phyloP scores from a whole-genome alignment of 2,797 vertebrate genomes.

The Toxotes lorentzi region DNA sequence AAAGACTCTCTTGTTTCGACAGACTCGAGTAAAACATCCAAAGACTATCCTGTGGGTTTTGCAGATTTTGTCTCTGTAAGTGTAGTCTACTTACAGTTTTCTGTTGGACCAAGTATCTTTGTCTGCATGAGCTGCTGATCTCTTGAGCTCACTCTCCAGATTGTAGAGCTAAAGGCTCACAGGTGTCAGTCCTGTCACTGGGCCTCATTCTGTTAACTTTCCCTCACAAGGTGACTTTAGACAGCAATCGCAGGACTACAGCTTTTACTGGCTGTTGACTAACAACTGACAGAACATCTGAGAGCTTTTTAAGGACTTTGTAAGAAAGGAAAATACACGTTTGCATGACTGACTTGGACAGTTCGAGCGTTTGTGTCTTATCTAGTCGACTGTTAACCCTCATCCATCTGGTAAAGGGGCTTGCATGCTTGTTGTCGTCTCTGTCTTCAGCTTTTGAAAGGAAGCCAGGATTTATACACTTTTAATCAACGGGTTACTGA shows the following conservation, averaged over 20 bases:
- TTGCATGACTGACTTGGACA: conserved; percentile 53
- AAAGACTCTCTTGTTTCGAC: conserved; percentile 88
- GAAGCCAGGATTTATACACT: conserved; percentile 52
- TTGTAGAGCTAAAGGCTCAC: conserved; percentile 29
- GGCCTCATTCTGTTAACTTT: conserved; percentile 30
- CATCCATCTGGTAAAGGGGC: conserved; percentile 28
- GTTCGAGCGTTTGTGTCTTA: neutral
- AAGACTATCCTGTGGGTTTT: conserved; percentile 90
- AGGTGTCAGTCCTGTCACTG: conserved; percentile 40
- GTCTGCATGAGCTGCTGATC: conserved; percentile 66
- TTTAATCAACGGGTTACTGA: conserved; percentile 30
- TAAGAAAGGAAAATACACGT: conserved; percentile 19
- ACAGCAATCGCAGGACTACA: conserved; percentile 18
- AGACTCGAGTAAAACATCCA: conserved; percentile 87
- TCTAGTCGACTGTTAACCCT: neutral
- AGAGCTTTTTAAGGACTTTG: conserved; percentile 36
- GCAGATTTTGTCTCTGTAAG: conserved; percentile 93
- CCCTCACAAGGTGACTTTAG: conserved; percentile 18
- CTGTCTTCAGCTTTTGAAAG: conserved; percentile 46
- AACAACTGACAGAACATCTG: conserved; percentile 45
- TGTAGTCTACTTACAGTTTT: conserved; percentile 80
- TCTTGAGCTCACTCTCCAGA: conserved; percentile 41
- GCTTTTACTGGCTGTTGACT: conserved; percentile 65
- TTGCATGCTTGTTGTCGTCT: conserved; percentile 58
- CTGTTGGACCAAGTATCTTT: conserved; percentile 23